phyloP scores from a whole-genome alignment of 1,140 invertebrate species.

The Drosophila equinoxialis region DNA sequence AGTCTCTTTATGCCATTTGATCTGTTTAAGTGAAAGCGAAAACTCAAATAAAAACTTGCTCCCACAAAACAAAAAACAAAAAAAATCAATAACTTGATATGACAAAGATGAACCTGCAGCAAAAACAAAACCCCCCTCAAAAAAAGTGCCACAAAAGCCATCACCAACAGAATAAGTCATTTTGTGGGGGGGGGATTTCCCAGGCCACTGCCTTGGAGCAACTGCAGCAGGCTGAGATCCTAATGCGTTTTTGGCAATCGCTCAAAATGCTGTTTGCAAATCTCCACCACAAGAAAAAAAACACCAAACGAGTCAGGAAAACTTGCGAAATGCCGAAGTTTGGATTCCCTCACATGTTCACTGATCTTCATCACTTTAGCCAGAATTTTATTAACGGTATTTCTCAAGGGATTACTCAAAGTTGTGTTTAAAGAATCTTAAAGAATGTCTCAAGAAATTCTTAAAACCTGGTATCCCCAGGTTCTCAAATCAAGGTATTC shows the following conservation, averaged over 20 bases:
- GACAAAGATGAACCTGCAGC: constrained; percentile 4
- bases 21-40: constrained; percentile 4
- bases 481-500: no score
- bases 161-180: constrained; percentile 31
- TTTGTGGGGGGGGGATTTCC: not conserved
- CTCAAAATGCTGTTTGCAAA: constrained; percentile 70
- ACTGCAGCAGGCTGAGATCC: not conserved
- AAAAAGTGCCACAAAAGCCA: constrained; percentile 2
- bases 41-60: not conserved
- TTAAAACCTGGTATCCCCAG: no score
- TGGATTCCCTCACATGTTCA: no score
- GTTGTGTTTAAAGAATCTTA: no score
- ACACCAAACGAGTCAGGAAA: constrained; percentile 24
- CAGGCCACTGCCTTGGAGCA: not conserved
- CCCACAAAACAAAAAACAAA: not conserved
- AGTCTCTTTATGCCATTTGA: not conserved
- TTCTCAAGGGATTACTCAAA: not conserved
- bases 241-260: constrained; percentile 49
- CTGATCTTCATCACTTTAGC: no score
- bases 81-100: constrained; percentile 8
- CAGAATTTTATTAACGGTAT: no score
- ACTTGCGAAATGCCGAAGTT: no score
- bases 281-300: constrained; percentile 45
- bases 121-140: not conserved
- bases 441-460: no score